Conservation (phyloP, 2,888 invertebrate species). For the Thymelicus lineola region DNA sequence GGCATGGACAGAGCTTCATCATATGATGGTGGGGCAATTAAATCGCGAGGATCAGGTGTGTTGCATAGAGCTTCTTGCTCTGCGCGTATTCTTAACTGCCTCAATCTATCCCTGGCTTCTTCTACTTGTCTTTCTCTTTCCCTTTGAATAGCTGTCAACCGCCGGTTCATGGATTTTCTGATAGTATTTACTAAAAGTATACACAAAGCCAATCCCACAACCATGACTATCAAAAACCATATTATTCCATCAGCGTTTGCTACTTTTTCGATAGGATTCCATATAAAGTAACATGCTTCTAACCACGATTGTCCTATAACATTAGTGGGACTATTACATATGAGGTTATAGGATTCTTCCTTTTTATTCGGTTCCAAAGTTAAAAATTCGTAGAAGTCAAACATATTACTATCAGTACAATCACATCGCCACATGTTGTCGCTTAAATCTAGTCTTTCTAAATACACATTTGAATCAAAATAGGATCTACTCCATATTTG, state of each 20-base stretch:
- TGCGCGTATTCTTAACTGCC: conserved; percentile 80
- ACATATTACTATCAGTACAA: conserved; percentile 86
- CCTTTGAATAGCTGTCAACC: conserved; percentile 75
- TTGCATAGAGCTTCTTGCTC: conserved; percentile 84
- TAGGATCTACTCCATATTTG: conserved; percentile 84
- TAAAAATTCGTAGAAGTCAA: conserved; percentile 86
- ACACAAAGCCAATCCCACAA: conserved; percentile 82
- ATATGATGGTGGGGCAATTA: conserved; percentile 89
- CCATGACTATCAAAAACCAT: conserved; percentile 84
- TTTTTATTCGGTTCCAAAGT: conserved; percentile 84
- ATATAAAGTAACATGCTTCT: conserved; percentile 86
- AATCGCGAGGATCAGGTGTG: conserved; percentile 88
- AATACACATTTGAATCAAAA: conserved; percentile 85
- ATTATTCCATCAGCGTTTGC: conserved; percentile 81
- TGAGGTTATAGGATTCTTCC: conserved; percentile 77
- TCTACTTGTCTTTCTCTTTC: conserved; percentile 84
- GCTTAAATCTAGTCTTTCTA: conserved; percentile 85
- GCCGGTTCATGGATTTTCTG: conserved; percentile 82
- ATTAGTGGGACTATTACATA: conserved; percentile 88
- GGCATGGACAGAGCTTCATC: conserved; percentile 92
- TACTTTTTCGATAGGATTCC: conserved; percentile 80
- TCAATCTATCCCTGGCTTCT: conserved; percentile 84
- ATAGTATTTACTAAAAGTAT: conserved; percentile 83
- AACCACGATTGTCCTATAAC: conserved; percentile 88
- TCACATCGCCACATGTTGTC: conserved; percentile 93